phyloP scores from a whole-genome alignment of 2,797 vertebrate species.

The Pangasius larnaudii region DNA sequence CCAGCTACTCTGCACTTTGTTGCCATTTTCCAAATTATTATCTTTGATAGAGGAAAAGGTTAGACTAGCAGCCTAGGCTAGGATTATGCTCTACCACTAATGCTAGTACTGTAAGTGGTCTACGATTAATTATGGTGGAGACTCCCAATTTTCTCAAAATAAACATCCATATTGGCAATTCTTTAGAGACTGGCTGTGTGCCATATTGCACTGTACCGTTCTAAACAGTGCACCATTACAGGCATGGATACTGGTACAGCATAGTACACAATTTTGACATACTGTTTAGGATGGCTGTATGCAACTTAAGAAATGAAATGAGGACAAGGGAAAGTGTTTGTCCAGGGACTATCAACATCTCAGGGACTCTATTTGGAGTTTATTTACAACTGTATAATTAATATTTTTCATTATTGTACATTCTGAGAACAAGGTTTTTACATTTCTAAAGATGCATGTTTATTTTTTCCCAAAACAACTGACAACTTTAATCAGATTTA shows the following conservation, averaged over 20 bases:
- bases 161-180: not conserved
- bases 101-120: not conserved
- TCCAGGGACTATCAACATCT: not conserved
- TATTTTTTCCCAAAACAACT: not conserved
- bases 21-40: not conserved
- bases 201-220: not conserved
- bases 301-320: not conserved
- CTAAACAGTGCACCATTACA: not conserved
- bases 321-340: not conserved
- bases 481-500: not conserved
- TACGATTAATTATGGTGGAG: not conserved
- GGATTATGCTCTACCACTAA: slow-evolving; percentile 11
- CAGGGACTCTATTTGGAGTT: not conserved
- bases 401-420: not conserved
- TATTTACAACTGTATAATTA: not conserved
- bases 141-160: not conserved
- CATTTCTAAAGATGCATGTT: not conserved
- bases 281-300: not conserved
- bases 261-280: not conserved
- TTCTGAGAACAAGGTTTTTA: not conserved
- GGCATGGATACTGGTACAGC: not conserved
- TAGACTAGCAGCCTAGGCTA: not conserved
- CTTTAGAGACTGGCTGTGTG: not conserved
- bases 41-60: not conserved
- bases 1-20: not conserved